Evolutionary conservation across 1,140 invertebrate species (phyloP).

Genomic region (Asobara japonica): DNA sequence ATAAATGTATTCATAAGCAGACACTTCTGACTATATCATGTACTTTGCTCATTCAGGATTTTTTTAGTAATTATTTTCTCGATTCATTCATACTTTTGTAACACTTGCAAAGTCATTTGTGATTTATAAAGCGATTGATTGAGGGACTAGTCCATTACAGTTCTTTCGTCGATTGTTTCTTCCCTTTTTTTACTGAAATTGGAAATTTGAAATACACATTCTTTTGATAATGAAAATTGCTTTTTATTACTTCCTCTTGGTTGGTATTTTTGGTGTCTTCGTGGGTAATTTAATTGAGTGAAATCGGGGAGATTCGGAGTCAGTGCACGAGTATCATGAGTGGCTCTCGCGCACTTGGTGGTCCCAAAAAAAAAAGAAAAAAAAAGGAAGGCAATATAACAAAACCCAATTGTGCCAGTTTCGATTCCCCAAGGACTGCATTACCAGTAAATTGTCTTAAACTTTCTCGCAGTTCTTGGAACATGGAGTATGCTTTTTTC

Average conservation of each 20-base stretch:
- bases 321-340: neutral
- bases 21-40: neutral
- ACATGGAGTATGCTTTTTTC: neutral
- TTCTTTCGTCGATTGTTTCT: neutral
- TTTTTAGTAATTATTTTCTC: neutral
- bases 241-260: neutral
- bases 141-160: neutral
- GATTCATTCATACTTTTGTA: neutral
- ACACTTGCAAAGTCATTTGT: neutral
- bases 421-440: neutral
- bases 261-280: neutral
- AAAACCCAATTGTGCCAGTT: neutral
- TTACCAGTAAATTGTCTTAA: neutral
- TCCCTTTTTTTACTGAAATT: neutral
- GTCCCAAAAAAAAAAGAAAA: neutral
- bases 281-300: neutral
- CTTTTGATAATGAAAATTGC: neutral
- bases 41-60: neutral
- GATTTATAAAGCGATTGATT: neutral
- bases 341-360: neutral
- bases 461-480: conserved; percentile 13
- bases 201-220: neutral
- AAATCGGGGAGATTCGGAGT: neutral
- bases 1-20: conserved; percentile 2
- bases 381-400: neutral